phyloP scores from a whole-genome alignment of 1,140 invertebrate genomes.

The Cyrtorhinus lividipennis region DNA sequence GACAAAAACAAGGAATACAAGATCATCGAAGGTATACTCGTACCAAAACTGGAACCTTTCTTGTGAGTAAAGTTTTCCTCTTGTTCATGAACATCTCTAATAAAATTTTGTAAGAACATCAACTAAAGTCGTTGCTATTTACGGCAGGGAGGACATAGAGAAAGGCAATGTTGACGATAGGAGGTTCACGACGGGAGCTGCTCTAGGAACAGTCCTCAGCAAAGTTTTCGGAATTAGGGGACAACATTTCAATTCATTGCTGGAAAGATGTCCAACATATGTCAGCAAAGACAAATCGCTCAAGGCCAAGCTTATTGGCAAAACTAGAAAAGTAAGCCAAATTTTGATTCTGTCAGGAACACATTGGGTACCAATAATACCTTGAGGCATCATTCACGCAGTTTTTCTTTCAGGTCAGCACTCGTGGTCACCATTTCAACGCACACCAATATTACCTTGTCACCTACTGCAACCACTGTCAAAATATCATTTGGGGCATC shows the following conservation, averaged over 20 bases:
- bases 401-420: constrained; percentile 36
- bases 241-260: constrained; percentile 32
- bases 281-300: constrained; percentile 73
- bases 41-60: constrained; percentile 54
- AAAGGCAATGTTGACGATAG: constrained; percentile 50
- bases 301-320: constrained; percentile 53
- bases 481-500: constrained; percentile 81
- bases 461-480: constrained; percentile 85
- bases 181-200: constrained; percentile 54
- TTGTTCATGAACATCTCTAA: too few species aligned
- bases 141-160: constrained; percentile 49
- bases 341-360: too few species aligned
- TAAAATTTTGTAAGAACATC: too few species aligned
- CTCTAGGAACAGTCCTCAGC: constrained; percentile 60
- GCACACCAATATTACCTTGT: constrained; percentile 77
- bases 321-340: constrained; percentile 46
- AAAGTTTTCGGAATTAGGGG: constrained; percentile 53
- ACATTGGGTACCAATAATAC: not conserved
- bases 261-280: constrained; percentile 59
- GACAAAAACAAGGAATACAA: constrained; percentile 67
- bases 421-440: constrained; percentile 79
- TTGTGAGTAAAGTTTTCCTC: constrained; percentile 37
- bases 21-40: constrained; percentile 54
- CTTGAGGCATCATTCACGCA: too few species aligned
- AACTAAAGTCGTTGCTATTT: too few species aligned